phyloP scores from a whole-genome alignment of 1,140 invertebrate genomes.

The Xylocopa sonorina region DNA sequence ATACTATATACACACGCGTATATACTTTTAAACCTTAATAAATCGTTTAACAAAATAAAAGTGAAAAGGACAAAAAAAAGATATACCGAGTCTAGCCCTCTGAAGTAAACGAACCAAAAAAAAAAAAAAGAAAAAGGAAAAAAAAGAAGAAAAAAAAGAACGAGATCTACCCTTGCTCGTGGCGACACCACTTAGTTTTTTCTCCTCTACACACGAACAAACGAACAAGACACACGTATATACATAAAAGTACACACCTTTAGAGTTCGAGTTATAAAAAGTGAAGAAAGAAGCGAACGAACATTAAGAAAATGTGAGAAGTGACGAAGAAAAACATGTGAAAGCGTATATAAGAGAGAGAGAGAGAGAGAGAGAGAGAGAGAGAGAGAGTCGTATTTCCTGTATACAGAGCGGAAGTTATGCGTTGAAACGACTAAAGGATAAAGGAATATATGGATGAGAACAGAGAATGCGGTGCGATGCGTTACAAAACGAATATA shows the following conservation, averaged over 20 bases:
- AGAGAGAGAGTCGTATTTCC: neutral
- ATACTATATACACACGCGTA: conserved; percentile 48
- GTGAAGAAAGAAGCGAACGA: conserved; percentile 22
- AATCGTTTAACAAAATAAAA: conserved; percentile 10
- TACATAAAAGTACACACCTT: conserved; percentile 26
- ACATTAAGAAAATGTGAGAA: conserved; percentile 19
- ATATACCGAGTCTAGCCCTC: conserved; percentile 18
- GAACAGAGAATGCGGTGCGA: neutral
- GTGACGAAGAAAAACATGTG: conserved; percentile 5
- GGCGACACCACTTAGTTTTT: conserved; percentile 30
- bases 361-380: too few species aligned
- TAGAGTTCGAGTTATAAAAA: conserved; percentile 44
- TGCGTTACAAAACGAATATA: conserved; percentile 46
- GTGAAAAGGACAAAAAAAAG: conserved; percentile 26
- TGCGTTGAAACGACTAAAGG: neutral
- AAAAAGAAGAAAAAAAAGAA: conserved; percentile 7
- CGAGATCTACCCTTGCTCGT: conserved; percentile 28
- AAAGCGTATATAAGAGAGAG: too few species aligned
- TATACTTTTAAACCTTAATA: conserved; percentile 69
- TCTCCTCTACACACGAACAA: conserved; percentile 27
- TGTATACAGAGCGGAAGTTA: neutral
- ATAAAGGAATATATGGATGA: neutral
- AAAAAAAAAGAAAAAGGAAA: conserved; percentile 25
- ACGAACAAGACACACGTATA: conserved; percentile 17
- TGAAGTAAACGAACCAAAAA: too few species aligned